Evolutionary conservation across 2,888 invertebrate species (phyloP).

Genomic region (Allophyes oxyacanthae): DNA sequence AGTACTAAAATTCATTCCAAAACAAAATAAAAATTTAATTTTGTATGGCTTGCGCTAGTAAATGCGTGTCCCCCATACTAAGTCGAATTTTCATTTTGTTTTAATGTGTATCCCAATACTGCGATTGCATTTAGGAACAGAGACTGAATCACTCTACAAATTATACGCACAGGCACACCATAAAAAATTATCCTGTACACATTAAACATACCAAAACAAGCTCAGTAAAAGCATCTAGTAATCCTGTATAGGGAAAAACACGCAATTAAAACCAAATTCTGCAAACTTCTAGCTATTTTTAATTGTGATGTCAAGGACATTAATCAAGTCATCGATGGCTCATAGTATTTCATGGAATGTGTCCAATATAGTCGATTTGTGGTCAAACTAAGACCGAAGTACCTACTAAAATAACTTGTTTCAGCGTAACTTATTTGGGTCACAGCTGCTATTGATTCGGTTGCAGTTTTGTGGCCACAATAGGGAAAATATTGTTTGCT

Average conservation of each 20-base stretch:
- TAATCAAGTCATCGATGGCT: conserved; percentile 10
- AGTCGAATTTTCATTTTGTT: no score
- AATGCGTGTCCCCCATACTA: no score
- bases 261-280: conserved; percentile 10
- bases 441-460: conserved; percentile 10
- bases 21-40: no score
- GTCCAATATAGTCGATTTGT: conserved; percentile 17
- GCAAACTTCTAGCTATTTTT: conserved; percentile 34
- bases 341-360: conserved; percentile 42
- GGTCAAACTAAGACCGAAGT: conserved; percentile 28
- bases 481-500: conserved; percentile 9
- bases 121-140: no score
- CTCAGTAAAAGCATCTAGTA: background rate
- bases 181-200: no score
- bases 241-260: conserved; percentile 39
- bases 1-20: no score
- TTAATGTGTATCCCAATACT: no score
- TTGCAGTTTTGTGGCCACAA: background rate
- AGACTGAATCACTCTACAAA: no score
- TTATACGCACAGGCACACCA: no score
- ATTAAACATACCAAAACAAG: no score
- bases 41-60: no score
- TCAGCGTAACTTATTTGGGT: conserved; percentile 37
- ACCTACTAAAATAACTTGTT: conserved; percentile 14
- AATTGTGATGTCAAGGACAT: conserved; percentile 43